These are phyloP conservation scores for Spodoptera littoralis DNA, from an alignment of 2,888 invertebrate species.

Conservation along the genomic window DNA sequence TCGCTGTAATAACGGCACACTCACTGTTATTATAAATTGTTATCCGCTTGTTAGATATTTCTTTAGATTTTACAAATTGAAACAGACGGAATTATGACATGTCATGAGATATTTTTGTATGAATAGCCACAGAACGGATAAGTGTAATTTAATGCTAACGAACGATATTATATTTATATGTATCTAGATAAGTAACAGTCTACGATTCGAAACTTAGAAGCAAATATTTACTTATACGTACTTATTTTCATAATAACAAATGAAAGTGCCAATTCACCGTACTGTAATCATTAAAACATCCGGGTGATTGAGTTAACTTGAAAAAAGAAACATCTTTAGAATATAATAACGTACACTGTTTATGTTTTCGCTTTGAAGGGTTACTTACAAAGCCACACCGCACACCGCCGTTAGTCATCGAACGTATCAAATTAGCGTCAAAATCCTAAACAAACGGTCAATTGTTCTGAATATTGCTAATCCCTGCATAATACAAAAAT, in stretches of 20 bases:
- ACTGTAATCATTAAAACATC: no score
- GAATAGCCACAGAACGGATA: not conserved
- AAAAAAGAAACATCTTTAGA: no score
- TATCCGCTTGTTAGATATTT: conserved; percentile 27
- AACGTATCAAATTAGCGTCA: conserved; percentile 24
- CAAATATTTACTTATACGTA: no score
- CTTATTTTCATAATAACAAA: no score
- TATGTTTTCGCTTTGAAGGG: no score
- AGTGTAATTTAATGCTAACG: conserved; percentile 5
- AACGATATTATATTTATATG: conserved; percentile 1
- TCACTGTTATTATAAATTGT: conserved; percentile 20
- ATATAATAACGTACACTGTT: no score
- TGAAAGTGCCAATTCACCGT: no score
- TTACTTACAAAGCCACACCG: not conserved
- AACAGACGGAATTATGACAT: conserved; percentile 19
- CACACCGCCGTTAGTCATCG: not conserved
- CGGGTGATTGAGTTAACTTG: no score
- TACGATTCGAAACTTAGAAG: not conserved
- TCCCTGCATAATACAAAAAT: conserved; percentile 58
- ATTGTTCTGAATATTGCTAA: conserved; percentile 52
- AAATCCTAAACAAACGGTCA: conserved; percentile 46
- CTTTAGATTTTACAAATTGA: conserved; percentile 25
- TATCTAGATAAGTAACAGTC: not conserved
- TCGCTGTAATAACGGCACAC: conserved; percentile 27
- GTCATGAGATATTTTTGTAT: conserved; percentile 18